Conservation (phyloP, 2,113 vertebrate genomes). For the Coreoperca whiteheadi region DNA sequence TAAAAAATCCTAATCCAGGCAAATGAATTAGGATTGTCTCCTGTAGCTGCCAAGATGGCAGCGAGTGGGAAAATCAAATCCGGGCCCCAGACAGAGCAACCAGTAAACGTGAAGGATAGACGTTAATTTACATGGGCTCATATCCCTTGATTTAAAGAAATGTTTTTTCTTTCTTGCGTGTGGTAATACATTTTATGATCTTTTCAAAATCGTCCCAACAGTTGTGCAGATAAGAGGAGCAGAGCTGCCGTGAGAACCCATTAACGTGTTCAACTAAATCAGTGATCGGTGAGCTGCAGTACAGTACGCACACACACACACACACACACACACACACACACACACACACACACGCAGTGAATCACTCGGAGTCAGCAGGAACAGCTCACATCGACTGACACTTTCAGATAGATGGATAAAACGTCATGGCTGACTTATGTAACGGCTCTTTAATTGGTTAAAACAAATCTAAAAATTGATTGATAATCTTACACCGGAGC, state of each 20-base stretch:
- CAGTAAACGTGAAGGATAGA: not conserved
- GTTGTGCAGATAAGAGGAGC: not conserved
- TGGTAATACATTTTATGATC: not conserved
- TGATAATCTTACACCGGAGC: slow-evolving; percentile 35
- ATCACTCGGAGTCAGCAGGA: slow-evolving; percentile 10
- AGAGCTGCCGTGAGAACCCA: not conserved
- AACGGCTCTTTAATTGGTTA: slow-evolving; percentile 48
- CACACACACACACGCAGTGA: not conserved
- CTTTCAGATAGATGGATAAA: slow-evolving; percentile 22
- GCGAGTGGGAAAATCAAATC: not conserved
- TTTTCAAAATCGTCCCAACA: not conserved
- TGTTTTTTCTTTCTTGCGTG: too few relatives aligned
- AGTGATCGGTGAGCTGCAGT: slow-evolving; percentile 15
- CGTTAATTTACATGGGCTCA: not conserved
- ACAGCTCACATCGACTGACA: slow-evolving; percentile 9
- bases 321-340: not conserved
- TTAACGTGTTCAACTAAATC: slow-evolving; percentile 25
- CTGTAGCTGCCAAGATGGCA: slow-evolving; percentile 24
- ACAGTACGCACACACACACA: not conserved
- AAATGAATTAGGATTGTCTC: slow-evolving; percentile 13
- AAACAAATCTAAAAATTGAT: slow-evolving; percentile 59
- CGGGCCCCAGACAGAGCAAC: not conserved
- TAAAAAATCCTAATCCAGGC: slow-evolving; percentile 11
- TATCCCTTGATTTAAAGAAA: not conserved
- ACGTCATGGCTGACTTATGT: slow-evolving; percentile 23